Base-by-base conservation (phyloP, 1,140 invertebrate genomes). In the Lepidostoma basale region DNA sequence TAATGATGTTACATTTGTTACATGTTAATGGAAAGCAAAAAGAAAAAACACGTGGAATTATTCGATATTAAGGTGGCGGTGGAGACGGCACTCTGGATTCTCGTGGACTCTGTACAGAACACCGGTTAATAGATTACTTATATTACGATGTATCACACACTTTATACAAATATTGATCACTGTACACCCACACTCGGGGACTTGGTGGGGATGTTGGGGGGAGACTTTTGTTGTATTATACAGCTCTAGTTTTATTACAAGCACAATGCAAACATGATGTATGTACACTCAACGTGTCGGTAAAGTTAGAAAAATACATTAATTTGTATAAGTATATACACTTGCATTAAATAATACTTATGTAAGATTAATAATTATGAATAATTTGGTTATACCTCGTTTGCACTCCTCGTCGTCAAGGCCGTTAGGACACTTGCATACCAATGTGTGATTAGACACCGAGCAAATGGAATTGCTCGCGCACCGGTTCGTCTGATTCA, bases 391-490 rank as follows among this genome's bases (percentile, higher is more conserved):
- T 76, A 74, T 85, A 85, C 83, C 83, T 85, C 78, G 81, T 74
- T 71, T 74, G 76, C 83, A 84, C 76, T 78, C 74, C 76, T 76
- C 73, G 36, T 39, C 78, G 74, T 74, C 75, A 74, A 74, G 73
- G 72, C 74, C 76, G 75, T 78, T 74, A 70, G 86, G 87, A 77
- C 90, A 92, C 44, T 86, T 85, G 79, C 91, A 93, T 62, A 88
- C 85, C 39, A 89, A 86, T 59, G 85, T 84, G 78, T 92, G 90
- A 79, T 90, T 88, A 63, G 86, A 81, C 40, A 88, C 88, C 47
- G 83, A 84, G 81, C 91, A 93, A 68, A 87, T 79, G 47, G 89
- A 86, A 73, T 87, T 87, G 70, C 87, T 79, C 70, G 88, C 89
- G 79, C 91, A 93, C 52, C 86, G 86, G 62, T 85, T 87, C 49